Base-by-base conservation (phyloP, 1,140 invertebrate genomes). In the Drosophila dunni region DNA sequence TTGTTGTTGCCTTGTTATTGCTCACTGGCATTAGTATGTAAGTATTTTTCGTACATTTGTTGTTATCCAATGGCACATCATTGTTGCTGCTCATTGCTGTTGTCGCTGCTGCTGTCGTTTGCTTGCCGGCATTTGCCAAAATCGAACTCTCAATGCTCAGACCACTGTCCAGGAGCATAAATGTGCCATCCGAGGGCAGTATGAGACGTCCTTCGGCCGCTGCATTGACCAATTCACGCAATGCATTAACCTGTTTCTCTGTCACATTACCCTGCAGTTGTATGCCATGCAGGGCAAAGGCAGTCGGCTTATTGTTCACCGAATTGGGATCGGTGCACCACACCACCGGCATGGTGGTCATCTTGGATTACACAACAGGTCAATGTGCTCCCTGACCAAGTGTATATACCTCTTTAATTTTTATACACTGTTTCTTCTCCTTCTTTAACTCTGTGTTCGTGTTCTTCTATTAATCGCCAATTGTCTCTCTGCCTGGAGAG, bases 241-340 rank as follows among this genome's bases (percentile, higher is more conserved):
- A 69, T n/a, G 92, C 92, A 24, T 84, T 63, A 0, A 92, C 91
- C 62, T 92, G 92, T 71, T 92, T 91, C 69, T 92, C 90, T 0
- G 91, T 92, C 8, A 92, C 86, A 70, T 92, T 92, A 0, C 92
- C 92, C 78, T 92, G 91, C 64, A 92, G 63, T 51, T 92, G 91
- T 20, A 92, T 92, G 38, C 92, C 92, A 34, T 92, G 92, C 40
- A 92, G 75, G 29, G 92, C 92, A 56, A 92, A 92, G 46, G 92
- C 92, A 6, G 91, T 92, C n/a, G 92, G 92, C 45, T 92, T 92
- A 56, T 92, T 92, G 69, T 91, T 92, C 42, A 90, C 90, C 79
- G 92, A 92, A 72, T 92, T 92, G 38, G 91, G 91, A 84, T 92
- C 90, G 54, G 92, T 88, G 63, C 92, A 92, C 92, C 92, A 92